Evolutionary conservation across 2,797 vertebrate species (phyloP), one percentile per base, ranked within the genome.

Genomic region (Sebastes matsubarae): DNA sequence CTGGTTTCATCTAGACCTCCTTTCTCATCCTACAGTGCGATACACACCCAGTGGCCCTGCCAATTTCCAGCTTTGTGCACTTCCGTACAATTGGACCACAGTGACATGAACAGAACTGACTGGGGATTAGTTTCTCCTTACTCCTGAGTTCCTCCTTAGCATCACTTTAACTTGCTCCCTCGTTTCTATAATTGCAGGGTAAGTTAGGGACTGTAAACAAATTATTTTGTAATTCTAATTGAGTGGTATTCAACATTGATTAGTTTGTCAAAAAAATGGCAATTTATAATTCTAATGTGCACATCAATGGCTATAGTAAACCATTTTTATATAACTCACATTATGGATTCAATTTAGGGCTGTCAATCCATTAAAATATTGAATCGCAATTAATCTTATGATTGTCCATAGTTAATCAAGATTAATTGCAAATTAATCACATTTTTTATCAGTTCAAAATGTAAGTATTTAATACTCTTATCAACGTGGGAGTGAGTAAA

Each of bases 41-140:
- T 30, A 29, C 68, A 52, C 30, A 58, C 52, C 61, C 71, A 81
- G 25, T 8, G 80, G 73, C 72, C 72, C 70, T 9, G 27, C n/a
- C 52, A 13, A 58, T 22, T 83, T 73, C 57, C 67, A 77, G 70
- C 68, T 46, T 67, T 54, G 29, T 71, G 72, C 65, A 34, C 60
- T 60, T 50, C 12, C 22, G 52, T 69, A 57, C 58, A 70, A 14
- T 68, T 30, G 8, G 58, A 75, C 30, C 54, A 20, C 81, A 61
- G 71, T 18, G 63, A 58, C 12, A 13, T 70, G 65, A 18, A 46
- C 42, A 74, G 29, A 57, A 72, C 70, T 72, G 59, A 34, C 27
- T 9, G 18, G 30, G 72, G 67, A 75, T 73, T 55, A 22, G 50
- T 36, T 77, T 68, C 20, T 72, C 54, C 20, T 71, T 1, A 12